Percentiles rank a stretch among this genome's conserved stretches.
These are phyloP conservation scores for Florisuga fusca DNA, from an alignment of 2,797 vertebrate species.

Conservation along the genomic window DNA sequence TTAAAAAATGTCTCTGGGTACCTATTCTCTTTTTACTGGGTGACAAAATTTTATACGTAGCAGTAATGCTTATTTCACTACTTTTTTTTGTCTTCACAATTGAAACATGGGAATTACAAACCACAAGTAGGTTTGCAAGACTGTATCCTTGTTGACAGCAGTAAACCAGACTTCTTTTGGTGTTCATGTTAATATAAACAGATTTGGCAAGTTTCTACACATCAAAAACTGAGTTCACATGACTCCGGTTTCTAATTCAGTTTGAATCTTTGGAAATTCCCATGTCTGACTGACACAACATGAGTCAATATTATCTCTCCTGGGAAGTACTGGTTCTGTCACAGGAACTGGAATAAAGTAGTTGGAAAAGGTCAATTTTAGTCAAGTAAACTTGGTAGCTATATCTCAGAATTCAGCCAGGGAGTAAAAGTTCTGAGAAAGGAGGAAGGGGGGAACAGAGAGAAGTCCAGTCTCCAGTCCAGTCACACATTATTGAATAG, in stretches of 20 bases:
- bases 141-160: background rate
- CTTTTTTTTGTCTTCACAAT: background rate
- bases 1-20: background rate
- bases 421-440: background rate
- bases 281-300: background rate
- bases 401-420: background rate
- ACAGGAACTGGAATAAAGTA: background rate
- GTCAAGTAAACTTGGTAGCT: background rate
- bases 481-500: accelerated
- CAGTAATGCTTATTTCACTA: background rate
- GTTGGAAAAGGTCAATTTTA: background rate
- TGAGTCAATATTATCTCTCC: background rate
- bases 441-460: background rate
- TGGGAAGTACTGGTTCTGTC: background rate
- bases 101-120: background rate
- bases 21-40: background rate
- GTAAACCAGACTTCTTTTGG: background rate
- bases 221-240: background rate
- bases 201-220: background rate
- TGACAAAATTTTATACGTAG: background rate
- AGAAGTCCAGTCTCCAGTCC: background rate
- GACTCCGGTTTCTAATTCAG: background rate
- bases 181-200: background rate
- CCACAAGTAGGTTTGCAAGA: background rate
- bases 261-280: background rate